phyloP scores from a whole-genome alignment of 1,140 invertebrate species.

The Tribolium castaneum region DNA sequence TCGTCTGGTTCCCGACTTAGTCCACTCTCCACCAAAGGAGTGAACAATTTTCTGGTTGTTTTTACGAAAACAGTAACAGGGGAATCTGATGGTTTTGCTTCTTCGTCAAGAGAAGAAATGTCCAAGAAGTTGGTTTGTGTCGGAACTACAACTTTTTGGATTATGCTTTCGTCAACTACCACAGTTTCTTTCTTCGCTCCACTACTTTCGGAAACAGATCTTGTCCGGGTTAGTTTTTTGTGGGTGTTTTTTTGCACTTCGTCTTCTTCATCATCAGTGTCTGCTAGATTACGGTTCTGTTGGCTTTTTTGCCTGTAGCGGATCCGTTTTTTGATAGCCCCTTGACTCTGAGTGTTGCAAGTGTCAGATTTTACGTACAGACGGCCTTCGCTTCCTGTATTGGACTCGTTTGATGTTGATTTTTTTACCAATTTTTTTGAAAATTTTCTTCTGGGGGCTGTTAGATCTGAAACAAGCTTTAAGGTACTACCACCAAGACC shows the following conservation, averaged over 20 bases:
- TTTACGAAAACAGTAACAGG: conserved; percentile 74
- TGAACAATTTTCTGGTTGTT: conserved; percentile 81
- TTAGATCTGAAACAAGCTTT: conserved; percentile 42
- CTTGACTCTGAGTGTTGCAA: conserved; percentile 49
- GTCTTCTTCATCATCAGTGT: conserved; percentile 58
- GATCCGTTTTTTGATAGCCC: conserved; percentile 60
- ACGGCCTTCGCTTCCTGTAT: conserved; percentile 31
- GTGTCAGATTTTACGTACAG: conserved; percentile 48
- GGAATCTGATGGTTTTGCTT: conserved; percentile 52
- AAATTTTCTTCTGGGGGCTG: conserved; percentile 43
- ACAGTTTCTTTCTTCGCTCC: conserved; percentile 21
- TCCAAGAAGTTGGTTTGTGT: conserved; percentile 53
- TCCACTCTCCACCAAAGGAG: conserved; percentile 68
- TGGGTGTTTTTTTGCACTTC: conserved; percentile 47
- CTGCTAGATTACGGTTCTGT: conserved; percentile 48
- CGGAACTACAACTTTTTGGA: conserved; percentile 61
- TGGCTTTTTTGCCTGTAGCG: conserved; percentile 56
- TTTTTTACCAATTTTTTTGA: conserved; percentile 37
- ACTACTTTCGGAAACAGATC: conserved; percentile 45
- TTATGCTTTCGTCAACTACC: conserved; percentile 40
- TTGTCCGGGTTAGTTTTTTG: conserved; percentile 47
- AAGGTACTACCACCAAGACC: too few relatives aligned
- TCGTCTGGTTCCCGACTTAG: not conserved
- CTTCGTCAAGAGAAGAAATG: conserved; percentile 35
- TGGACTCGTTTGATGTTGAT: conserved; percentile 44